A percentile compares a stretch with the other conserved stretches of the same genome.
phyloP scores from a whole-genome alignment of 2,113 vertebrate species.

The Diglossa brunneiventris region DNA sequence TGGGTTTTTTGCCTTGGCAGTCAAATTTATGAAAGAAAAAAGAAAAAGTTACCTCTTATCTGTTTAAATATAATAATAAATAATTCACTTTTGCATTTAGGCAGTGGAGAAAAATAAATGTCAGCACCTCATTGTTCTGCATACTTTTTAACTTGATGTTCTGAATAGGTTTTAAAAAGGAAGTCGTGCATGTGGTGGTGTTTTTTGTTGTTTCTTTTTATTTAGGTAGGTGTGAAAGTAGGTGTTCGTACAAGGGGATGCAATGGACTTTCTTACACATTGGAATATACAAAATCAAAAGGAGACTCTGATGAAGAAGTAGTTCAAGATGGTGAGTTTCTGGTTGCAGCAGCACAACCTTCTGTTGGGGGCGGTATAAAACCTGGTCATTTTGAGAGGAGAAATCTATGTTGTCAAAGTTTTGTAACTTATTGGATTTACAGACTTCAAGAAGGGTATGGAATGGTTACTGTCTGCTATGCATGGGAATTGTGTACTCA shows the following conservation, averaged over 20 bases:
- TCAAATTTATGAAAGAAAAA: not conserved
- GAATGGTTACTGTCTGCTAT: not conserved
- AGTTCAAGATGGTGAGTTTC: slow-evolving; percentile 87
- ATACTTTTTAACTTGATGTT: not conserved
- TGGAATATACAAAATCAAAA: slow-evolving; percentile 91
- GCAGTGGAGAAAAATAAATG: not conserved
- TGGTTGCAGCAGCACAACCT: not conserved
- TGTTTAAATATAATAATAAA: no score
- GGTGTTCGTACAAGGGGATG: slow-evolving; percentile 95
- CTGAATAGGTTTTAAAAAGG: not conserved
- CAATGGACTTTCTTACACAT: slow-evolving; percentile 93
- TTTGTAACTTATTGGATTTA: not conserved
- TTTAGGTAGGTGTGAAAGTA: slow-evolving; percentile 91
- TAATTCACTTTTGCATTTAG: not conserved
- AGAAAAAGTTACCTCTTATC: not conserved
- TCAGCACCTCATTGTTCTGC: not conserved
- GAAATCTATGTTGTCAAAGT: not conserved
- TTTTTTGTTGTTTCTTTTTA: not conserved
- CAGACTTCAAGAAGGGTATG: not conserved
- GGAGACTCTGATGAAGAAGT: slow-evolving; percentile 94
- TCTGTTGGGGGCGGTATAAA: not conserved
- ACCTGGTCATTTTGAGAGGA: not conserved
- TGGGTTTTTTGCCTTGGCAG: not conserved
- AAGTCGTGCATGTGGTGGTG: not conserved
- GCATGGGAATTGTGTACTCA: not conserved